These are phyloP conservation scores for Drosophila sucinea DNA, from an alignment of 1,140 invertebrate genomes.

Conservation along the genomic window DNA sequence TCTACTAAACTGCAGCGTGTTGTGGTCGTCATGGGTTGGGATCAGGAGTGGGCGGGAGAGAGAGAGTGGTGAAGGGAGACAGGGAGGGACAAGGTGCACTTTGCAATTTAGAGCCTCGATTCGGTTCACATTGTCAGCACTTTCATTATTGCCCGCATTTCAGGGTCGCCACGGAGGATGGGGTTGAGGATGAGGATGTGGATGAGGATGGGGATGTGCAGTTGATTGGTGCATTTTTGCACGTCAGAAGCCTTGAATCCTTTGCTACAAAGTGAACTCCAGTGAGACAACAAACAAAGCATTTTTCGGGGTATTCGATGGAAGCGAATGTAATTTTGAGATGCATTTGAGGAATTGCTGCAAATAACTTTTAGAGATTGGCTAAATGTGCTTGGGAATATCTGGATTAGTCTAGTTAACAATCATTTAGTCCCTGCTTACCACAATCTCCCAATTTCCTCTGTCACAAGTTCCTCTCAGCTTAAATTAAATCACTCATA, in stretches of 20 bases:
- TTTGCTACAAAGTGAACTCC: conserved; percentile 10
- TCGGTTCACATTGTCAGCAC: conserved; percentile 64
- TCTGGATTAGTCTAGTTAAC: background rate
- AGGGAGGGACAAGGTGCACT: conserved; percentile 39
- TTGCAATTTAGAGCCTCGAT: conserved; percentile 55
- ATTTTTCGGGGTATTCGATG: conserved; percentile 28
- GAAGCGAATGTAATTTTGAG: conserved; percentile 13
- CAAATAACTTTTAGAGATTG: background rate
- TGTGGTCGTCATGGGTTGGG: conserved; percentile 28
- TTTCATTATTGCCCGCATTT: conserved; percentile 67
- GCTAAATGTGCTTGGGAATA: background rate
- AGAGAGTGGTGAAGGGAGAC: background rate
- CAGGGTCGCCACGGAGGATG: background rate
- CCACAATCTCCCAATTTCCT: background rate
- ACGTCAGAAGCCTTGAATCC: conserved; percentile 10
- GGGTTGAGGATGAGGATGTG: conserved; percentile 16
- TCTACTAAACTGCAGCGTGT: conserved; percentile 39
- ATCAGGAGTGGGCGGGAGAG: background rate
- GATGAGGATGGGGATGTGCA: conserved; percentile 24
- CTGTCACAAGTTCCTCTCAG: background rate
- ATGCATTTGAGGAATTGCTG: conserved; percentile 5
- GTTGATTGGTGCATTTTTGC: conserved; percentile 51
- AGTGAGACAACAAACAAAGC: conserved; percentile 36
- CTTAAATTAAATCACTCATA: conserved; percentile 30
- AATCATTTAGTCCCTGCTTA: background rate